Base-by-base conservation (phyloP, 2,113 vertebrate genomes). In the Prionailurus bengalensis region DNA sequence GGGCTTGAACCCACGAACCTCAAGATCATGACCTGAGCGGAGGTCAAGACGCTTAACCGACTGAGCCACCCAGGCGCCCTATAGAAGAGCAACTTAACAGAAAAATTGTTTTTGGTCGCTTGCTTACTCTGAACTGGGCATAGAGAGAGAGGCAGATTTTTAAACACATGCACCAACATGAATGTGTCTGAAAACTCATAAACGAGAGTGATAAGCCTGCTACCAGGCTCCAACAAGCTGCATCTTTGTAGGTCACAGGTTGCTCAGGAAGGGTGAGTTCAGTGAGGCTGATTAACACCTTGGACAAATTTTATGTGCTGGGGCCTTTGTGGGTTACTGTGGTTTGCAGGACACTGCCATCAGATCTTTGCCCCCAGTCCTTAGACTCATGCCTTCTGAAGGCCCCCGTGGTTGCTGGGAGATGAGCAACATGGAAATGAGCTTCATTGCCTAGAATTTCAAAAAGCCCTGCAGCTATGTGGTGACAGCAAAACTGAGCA, bases 181-280 rank as follows among this genome's bases (percentile, higher is more conserved):
- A 78, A 51, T 76, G 33, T 65, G 21, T 93, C 87, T 91, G 8
- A 76, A 83, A 80, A 42, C 86, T 53, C 71, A 25, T 51, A 63
- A 88, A 63, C 1, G 23, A 74, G 53, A 82, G 89, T 42, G 76
- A 53, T 55, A 70, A 91, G 73, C 81, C 90, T 87, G 89, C 78
- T 97, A 94, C 71, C 65, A 96, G 65, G 63, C 85, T 53, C 51
- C 51, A 39, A 82, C n/a, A 79, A 63, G 91, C 88, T 96, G 94
- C 65, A 45, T 97, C 96, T 97, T 92, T 98, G 82, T 96, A 97
- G 98, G 96, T 97, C 98, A 96, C 65, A 91, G 68, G 86, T 98
- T 98, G 97, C 97, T 68, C 65, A 51, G 51, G 48, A 94, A 98
- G 96, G 12, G 89, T 93, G 68, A 97, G 89, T 86, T 95, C 95